Evolutionary conservation across 2,888 invertebrate genomes (phyloP), one percentile per base, ranked within the genome.

Genomic region (Parelbella ahira): DNA sequence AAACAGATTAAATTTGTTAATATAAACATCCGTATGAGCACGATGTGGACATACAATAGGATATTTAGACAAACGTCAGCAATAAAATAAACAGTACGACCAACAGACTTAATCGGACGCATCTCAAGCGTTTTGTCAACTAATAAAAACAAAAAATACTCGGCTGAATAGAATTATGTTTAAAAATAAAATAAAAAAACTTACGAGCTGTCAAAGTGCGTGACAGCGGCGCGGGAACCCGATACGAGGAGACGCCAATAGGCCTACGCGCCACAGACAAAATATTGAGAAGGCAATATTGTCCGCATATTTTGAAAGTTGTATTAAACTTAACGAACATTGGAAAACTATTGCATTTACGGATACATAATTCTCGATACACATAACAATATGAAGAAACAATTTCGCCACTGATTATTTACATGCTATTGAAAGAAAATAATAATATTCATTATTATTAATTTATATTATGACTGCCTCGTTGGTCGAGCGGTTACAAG

Each of bases 171-270:
- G 72, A 68, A 60, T 63, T 47, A 50, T 65, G 70, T 66, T 59
- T 59, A 52, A 62, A 58, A 64, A 68, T 60, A 63, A 65, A 65
- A 64, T 53, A 54, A 51, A 56, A 64, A 60, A 56, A 60, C 69
- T 66, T 71, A 60, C 58, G 60, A 66, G 70, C 77, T 78, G 81
- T 81, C 80, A 78, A 61, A 66, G 51, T 42, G 45, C 46, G 50
- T 76, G 81, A 76, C 79, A 74, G 73, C 73, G 78, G 76, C 81
- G 77, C 79, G 71, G 73, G 62, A 66, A 69, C 56, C 53, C 54
- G 71, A 69, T 59, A 67, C 63, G 58, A 42, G 56, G 57, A 59
- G 64, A 66, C 68, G 64, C 60, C 75, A 69, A 71, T 79, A 76
- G 77, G 79, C 78, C 75, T 78, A 72, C 38, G 29, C 28, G 29